These are phyloP conservation scores for Cataglyphis hispanica DNA, from an alignment of 1,140 invertebrate genomes.

Conservation along the genomic window DNA sequence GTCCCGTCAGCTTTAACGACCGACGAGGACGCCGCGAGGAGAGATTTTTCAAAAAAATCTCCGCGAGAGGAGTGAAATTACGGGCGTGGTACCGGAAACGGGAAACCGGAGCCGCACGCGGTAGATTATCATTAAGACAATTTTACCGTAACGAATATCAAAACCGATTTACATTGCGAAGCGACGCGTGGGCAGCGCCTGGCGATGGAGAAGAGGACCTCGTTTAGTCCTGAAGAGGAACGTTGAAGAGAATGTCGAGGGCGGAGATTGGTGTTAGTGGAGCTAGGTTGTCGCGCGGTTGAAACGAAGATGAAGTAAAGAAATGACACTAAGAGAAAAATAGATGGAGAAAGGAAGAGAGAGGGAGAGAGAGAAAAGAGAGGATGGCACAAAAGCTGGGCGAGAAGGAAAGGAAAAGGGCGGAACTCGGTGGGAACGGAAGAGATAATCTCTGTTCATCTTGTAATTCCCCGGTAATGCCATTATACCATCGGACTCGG, in stretches of 20 bases:
- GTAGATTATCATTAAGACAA: slow-evolving; percentile 77
- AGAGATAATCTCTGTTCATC: slow-evolving; percentile 80
- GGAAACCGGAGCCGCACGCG: slow-evolving; percentile 41
- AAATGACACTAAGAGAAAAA: slow-evolving; percentile 12
- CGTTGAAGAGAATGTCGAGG: slow-evolving; percentile 15
- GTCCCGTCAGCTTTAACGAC: slow-evolving; percentile 71
- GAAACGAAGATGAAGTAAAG: slow-evolving; percentile 46
- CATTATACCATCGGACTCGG: slow-evolving; percentile 71
- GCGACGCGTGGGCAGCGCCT: slow-evolving; percentile 7
- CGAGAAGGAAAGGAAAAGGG: slow-evolving; percentile 56
- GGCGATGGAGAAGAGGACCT: background rate
- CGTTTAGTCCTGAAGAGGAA: background rate
- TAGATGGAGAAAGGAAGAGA: background rate
- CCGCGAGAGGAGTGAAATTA: slow-evolving; percentile 15
- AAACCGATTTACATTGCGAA: slow-evolving; percentile 66
- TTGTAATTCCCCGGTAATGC: slow-evolving; percentile 78
- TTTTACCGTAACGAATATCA: slow-evolving; percentile 77
- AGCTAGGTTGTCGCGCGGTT: slow-evolving; percentile 1
- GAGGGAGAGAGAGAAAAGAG: slow-evolving; percentile 12
- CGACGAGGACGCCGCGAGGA: slow-evolving; percentile 21
- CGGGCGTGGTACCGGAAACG: slow-evolving; percentile 27
- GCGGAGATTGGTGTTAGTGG: slow-evolving; percentile 35
- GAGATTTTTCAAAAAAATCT: slow-evolving; percentile 66
- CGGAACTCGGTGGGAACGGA: slow-evolving; percentile 54
- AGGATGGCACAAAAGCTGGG: slow-evolving; percentile 46